Evolutionary conservation across 2,888 invertebrate species (phyloP), one percentile per base, ranked within the genome.

Genomic region (Cephus sareptanus): DNA sequence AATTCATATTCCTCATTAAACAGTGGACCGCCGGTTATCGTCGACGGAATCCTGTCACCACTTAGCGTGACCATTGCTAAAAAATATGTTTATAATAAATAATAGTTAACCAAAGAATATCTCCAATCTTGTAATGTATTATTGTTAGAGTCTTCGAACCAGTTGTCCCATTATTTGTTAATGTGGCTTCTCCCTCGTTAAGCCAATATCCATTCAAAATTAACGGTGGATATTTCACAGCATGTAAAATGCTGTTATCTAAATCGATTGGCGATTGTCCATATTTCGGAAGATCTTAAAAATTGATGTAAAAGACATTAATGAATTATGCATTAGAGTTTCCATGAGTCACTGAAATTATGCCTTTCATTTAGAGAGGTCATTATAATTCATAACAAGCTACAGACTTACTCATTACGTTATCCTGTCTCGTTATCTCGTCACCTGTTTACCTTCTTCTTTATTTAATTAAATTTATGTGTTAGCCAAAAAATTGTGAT

Each of bases 191-290:
- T 15, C 89, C 90, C 34, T 89, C 88, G 35, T 85, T 87, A 30
- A 85, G 75, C 90, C 90, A 90, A 74, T 90, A 89, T 4, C 90
- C 90, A 71, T 84, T 87, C 6, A 90, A 76, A 31, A 84, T 84
- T 40, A 90, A 81, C 0, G 88, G 86, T 56, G 86, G 80, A 79
- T 84, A 86, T 77, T 79, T 80, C 33, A 81, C 83, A 1, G 75
- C 68, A 30, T 75, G 78, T 30, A 83, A 82, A 6, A 83, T 37
- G n/a, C 79, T 80, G 69, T 89, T 87, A 2, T 85, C 83, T 56
- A 90, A 77, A 77, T 90, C 84, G 30, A 90, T 87, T 0, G 90
- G 90, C 34, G 90, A 88, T 77, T 87, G 87, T 74, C 85, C 87
- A 4, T 76, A 83, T 77, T 82, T 85, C 70, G 80, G 77, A 30